These are phyloP conservation scores for Erannis defoliaria DNA, from an alignment of 2,888 invertebrate species.

Conservation along the genomic window DNA sequence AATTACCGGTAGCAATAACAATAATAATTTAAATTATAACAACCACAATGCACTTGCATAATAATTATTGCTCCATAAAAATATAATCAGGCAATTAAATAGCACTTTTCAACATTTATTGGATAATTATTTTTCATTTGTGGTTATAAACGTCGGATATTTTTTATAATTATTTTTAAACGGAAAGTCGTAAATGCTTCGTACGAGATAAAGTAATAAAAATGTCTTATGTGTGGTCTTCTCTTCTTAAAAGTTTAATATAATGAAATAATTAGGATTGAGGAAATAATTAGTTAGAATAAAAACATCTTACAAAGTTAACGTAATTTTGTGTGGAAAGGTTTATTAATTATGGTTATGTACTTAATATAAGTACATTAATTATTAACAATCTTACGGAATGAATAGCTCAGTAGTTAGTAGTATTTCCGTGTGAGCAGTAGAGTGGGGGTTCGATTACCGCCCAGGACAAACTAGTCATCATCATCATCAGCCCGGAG, in stretches of 20 bases:
- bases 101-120: constrained; percentile 21
- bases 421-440: too few relatives aligned
- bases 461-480: too few relatives aligned
- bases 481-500: too few relatives aligned
- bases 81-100: constrained; percentile 31
- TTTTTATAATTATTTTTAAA: constrained; percentile 18
- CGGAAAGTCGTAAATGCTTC: constrained; percentile 22
- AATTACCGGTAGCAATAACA: constrained; percentile 4
- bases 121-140: constrained; percentile 30
- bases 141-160: constrained; percentile 19
- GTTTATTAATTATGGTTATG: too few relatives aligned
- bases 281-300: too few relatives aligned
- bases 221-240: constrained; percentile 27
- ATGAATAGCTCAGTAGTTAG: too few relatives aligned
- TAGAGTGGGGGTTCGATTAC: too few relatives aligned
- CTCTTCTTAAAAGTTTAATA: not conserved
- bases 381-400: too few relatives aligned
- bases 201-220: constrained; percentile 20
- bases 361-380: too few relatives aligned
- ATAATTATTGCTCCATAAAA: constrained; percentile 17
- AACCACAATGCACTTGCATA: constrained; percentile 10
- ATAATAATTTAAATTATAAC: not conserved
- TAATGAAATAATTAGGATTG: too few relatives aligned
- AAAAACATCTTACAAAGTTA: too few relatives aligned
- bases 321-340: too few relatives aligned